Evolutionary conservation across 1,140 invertebrate genomes (phyloP).

Genomic region (Pachypsylla venusta): DNA sequence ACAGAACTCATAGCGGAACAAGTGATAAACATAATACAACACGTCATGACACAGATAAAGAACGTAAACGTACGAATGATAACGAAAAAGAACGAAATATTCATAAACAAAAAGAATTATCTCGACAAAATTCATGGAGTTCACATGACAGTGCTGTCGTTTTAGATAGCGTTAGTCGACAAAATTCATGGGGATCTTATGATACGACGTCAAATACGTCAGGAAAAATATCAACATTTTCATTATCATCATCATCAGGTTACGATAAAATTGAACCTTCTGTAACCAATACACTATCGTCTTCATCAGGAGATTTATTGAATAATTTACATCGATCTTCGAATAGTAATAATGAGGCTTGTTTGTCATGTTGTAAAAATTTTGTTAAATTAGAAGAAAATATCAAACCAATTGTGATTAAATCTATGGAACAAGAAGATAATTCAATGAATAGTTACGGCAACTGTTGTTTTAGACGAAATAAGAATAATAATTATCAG

Average conservation of each 20-base stretch:
- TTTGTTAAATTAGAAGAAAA: too few species aligned
- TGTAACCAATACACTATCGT: background rate
- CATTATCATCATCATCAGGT: constrained; percentile 24
- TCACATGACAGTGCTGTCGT: constrained; percentile 61
- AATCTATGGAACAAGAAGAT: too few species aligned
- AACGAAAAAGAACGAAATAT: constrained; percentile 11
- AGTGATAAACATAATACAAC: too few species aligned
- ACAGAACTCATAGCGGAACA: too few species aligned
- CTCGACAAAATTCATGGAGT: constrained; percentile 58
- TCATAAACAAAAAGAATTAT: constrained; percentile 11
- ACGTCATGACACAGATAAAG: background rate
- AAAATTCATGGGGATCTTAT: constrained; percentile 66
- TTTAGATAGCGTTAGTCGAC: constrained; percentile 45
- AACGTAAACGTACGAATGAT: background rate
- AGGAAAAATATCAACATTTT: constrained; percentile 55
- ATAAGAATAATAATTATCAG: too few species aligned
- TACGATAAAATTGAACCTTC: constrained; percentile 22
- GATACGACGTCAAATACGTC: constrained; percentile 54
- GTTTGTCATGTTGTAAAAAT: background rate
- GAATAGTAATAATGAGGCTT: background rate
- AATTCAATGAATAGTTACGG: too few species aligned
- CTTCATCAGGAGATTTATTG: background rate
- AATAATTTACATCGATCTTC: background rate
- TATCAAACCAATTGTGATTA: too few species aligned
- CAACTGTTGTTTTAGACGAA: too few species aligned